Percentiles rank a stretch among this genome's conserved stretches.
phyloP scores from a whole-genome alignment of 2,113 vertebrate genomes.

The Sylvicapra grimmia region DNA sequence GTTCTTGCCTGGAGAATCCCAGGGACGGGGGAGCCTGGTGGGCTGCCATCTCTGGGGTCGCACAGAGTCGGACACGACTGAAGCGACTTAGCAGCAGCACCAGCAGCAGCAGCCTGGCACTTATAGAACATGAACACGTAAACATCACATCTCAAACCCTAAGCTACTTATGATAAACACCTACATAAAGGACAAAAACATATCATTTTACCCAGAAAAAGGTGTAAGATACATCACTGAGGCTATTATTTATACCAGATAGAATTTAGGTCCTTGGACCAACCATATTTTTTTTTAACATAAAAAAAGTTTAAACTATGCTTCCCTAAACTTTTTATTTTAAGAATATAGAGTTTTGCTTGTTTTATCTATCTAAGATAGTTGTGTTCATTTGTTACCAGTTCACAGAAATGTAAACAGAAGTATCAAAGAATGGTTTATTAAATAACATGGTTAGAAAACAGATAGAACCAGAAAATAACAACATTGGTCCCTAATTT shows the following conservation, averaged over 20 bases:
- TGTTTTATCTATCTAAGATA: neutral
- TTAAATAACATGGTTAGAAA: neutral
- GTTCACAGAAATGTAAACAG: neutral
- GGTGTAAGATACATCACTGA: neutral
- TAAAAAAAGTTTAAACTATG: neutral
- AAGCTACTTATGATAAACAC: neutral
- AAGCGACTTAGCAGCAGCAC: no score
- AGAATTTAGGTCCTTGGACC: neutral
- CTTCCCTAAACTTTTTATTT: neutral
- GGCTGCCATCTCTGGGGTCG: no score
- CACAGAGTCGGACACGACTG: no score
- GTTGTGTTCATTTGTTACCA: neutral
- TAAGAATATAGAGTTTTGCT: neutral
- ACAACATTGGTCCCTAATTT: neutral
- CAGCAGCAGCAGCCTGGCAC: neutral
- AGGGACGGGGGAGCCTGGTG: no score
- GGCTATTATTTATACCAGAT: neutral
- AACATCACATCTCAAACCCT: neutral
- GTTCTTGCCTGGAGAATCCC: no score
- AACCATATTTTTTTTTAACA: neutral
- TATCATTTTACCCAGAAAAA: neutral
- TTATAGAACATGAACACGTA: neutral
- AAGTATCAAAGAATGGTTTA: neutral
- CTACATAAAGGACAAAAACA: neutral
- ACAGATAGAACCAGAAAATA: constrained; percentile 14